Base-by-base conservation (phyloP, 2,797 vertebrate species). In the Neosalanx taihuensis region DNA sequence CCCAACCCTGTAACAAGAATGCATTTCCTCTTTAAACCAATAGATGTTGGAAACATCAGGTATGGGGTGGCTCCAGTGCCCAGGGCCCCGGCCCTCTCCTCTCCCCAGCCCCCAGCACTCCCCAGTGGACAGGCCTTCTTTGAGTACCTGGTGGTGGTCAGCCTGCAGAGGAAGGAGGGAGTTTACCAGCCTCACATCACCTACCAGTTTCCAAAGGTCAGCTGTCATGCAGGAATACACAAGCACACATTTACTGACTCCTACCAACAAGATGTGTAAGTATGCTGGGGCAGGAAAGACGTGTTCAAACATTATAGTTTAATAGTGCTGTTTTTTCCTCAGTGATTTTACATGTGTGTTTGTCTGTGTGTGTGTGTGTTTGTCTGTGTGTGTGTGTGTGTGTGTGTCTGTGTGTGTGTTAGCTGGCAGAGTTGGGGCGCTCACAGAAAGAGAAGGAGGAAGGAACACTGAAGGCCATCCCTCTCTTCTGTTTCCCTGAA, bases 181-280 rank as follows among this genome's bases (percentile, higher is more conserved):
- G 78, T 0, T 20, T 95, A 95, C 0, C 92, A 94, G 30, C 93
- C 94, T 10, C 92, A 85, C 0, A 93, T 95, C 83, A 90, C 83
- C 31, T 95, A 95, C 79, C 93, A 95, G 85, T 95, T 95, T 81
- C 94, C 94, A 20, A 95, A 94, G 93, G 93, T 94, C 83, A 81
- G 79, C 23, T n/a, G 71, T 9, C 18, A 13, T 0, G 65, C 92
- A 6, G 31, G 30, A 7, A 33, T 18, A 63, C 29, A 17, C 31
- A 35, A 30, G 20, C 30, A 33, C 30, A 64, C 4, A 33, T 23
- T 26, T 23, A 60, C 58, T 10, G 10, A 9, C 6, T 10, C 26
- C 10, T 7, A 60, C 5, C 23, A 13, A 29, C 20, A 60, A 12
- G 10, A 60, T 62, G 60, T 62, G 60, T 33, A 13, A n/a, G 61